Base-by-base conservation (phyloP, 2,113 vertebrate species). In the Apteryx owenii region DNA sequence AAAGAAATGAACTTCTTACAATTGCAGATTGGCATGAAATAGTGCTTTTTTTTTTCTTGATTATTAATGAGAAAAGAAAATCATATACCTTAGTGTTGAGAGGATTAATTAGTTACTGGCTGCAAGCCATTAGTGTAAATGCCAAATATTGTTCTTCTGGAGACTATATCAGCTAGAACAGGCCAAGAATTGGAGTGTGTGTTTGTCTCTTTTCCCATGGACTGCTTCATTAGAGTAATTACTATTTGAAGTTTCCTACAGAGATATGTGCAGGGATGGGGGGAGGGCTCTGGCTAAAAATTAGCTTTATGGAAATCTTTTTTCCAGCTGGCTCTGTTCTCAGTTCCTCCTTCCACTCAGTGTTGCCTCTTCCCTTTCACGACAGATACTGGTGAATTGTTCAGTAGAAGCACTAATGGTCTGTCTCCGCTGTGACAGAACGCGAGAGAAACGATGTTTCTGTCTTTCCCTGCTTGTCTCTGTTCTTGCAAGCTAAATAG, bases 141-240 rank as follows among this genome's bases (percentile, higher is more conserved):
- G 42, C 42, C 92, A 91, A 95, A 76, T 92, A 79, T 81, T 96
- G 26, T 86, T 95, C 76, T 93, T 88, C 94, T 91, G 77, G 61
- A 89, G 77, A 92, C 31, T 48, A 5, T 68, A 60, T 81, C 65
- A 86, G 76, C 44, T 78, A 88, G 86, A 95, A 90, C 33, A 40
- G 80, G 86, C 93, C 65, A 92, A 90, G 71, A 92, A 60, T 54
- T 93, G 86, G 65, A 81, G 69, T 54, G 33, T 84, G 44, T 84
- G 80, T 95, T 93, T 97, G 71, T 61, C 31, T 78, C 71, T 89
- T 92, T 42, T 93, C 60, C 61, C 65, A 46, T 93, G 72, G 46
- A 88, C 36, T 95, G 81, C 92, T 92, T 96, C 20, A 81, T 93
- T 92, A 90, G 54, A 50, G 83, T 95, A 92, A 93, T 93, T 93